A percentile compares a stretch with the other conserved stretches of the same genome.
These are phyloP conservation scores for Folsomia manolachei DNA, from an alignment of 2,888 invertebrate genomes.

Conservation along the genomic window DNA sequence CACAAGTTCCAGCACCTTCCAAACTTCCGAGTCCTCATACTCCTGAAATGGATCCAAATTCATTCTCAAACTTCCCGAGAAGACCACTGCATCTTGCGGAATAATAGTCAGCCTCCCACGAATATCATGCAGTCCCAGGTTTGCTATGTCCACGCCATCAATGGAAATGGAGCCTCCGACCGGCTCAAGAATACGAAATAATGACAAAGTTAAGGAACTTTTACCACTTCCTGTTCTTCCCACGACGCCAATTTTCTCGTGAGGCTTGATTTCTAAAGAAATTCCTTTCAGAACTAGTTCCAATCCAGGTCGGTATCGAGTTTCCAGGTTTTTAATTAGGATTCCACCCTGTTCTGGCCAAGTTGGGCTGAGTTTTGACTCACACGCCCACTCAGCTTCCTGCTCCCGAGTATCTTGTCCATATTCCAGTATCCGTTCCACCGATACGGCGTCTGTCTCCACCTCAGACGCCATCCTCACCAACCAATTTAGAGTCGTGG, in stretches of 20 bases:
- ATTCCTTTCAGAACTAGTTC: background rate
- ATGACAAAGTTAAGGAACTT: slow-evolving; percentile 79
- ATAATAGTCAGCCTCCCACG: slow-evolving; percentile 79
- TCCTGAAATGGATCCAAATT: slow-evolving; percentile 61
- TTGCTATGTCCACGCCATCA: slow-evolving; percentile 76
- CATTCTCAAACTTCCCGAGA: slow-evolving; percentile 60
- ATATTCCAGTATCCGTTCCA: background rate
- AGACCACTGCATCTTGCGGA: slow-evolving; percentile 60
- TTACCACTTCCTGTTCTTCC: slow-evolving; percentile 64
- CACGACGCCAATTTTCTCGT: slow-evolving; percentile 44
- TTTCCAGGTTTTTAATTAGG: background rate
- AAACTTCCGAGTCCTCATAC: slow-evolving; percentile 58
- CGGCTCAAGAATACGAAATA: slow-evolving; percentile 86
- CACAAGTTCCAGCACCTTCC: slow-evolving; percentile 59
- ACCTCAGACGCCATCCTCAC: background rate
- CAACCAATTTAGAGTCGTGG: background rate
- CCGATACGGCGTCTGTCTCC: background rate
- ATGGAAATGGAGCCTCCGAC: slow-evolving; percentile 76
- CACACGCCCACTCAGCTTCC: background rate
- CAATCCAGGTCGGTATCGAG: background rate
- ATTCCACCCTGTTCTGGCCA: slow-evolving; percentile 65
- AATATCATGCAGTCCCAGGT: slow-evolving; percentile 79
- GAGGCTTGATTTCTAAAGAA: background rate
- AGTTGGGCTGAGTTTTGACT: background rate
- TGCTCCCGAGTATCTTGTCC: background rate